Percentiles rank a stretch among this genome's conserved stretches.
Conservation (phyloP, 2,888 invertebrate genomes). For the Rhopalosiphum nymphaeae region DNA sequence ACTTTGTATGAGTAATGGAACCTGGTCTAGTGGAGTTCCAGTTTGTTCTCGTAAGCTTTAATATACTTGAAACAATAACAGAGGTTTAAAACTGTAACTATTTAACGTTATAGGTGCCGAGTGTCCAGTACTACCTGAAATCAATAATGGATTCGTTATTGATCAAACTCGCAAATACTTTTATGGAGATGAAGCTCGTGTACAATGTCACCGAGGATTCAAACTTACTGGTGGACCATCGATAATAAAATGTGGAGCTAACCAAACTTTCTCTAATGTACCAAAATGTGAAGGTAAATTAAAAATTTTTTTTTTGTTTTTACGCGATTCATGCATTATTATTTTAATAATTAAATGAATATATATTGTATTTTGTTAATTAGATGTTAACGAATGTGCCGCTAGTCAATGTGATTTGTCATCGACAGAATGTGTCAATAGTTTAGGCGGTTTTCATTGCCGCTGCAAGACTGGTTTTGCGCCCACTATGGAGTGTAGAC, state of each 20-base stretch:
- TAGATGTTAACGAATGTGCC: slow-evolving; percentile 90
- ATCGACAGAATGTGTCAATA: slow-evolving; percentile 91
- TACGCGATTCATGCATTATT: neutral
- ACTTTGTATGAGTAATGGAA: slow-evolving; percentile 94
- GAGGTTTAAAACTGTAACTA: neutral
- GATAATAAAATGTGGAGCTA: slow-evolving; percentile 86
- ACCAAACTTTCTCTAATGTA: slow-evolving; percentile 84
- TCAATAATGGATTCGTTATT: slow-evolving; percentile 89
- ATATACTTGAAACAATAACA: neutral
- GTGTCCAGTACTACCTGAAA: slow-evolving; percentile 82
- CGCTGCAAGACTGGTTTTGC: slow-evolving; percentile 87
- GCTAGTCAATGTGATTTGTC: slow-evolving; percentile 90
- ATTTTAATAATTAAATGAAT: slow-evolving; percentile 15
- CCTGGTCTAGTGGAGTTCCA: slow-evolving; percentile 93
- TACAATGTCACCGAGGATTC: slow-evolving; percentile 92
- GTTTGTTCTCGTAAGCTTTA: slow-evolving; percentile 80
- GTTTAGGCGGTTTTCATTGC: slow-evolving; percentile 89
- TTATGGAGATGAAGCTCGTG: slow-evolving; percentile 90
- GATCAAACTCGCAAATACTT: slow-evolving; percentile 83
- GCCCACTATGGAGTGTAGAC: slow-evolving; percentile 89
- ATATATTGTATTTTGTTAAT: slow-evolving; percentile 55
- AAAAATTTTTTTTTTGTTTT: neutral
- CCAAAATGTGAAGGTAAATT: slow-evolving; percentile 84
- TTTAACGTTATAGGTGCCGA: slow-evolving; percentile 73
- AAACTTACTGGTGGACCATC: slow-evolving; percentile 84